Conservation (phyloP, 1,140 invertebrate genomes). For the Drosophila takahashii region DNA sequence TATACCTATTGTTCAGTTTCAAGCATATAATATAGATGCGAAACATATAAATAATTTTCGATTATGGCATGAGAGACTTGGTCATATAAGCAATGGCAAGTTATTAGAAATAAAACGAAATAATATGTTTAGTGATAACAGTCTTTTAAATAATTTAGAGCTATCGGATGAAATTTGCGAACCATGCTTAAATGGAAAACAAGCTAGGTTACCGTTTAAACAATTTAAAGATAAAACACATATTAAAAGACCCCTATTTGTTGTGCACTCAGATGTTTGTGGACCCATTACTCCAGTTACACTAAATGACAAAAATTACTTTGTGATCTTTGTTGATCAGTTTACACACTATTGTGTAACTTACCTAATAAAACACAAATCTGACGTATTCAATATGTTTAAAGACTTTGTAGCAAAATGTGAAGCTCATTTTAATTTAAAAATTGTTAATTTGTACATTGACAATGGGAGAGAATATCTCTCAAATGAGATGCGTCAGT, state of each 20-base stretch:
- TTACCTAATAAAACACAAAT: neutral
- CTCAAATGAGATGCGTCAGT: conserved; percentile 6
- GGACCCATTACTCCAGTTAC: too few relatives aligned
- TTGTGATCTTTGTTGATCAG: too few relatives aligned
- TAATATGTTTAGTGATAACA: neutral
- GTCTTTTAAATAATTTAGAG: conserved; percentile 6
- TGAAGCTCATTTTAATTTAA: conserved; percentile 3
- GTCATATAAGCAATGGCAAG: conserved; percentile 1
- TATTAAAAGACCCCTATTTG: too few relatives aligned
- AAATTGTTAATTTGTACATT: neutral
- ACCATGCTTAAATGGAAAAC: conserved; percentile 24
- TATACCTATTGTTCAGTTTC: conserved; percentile 6
- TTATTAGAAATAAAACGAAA: conserved; percentile 1
- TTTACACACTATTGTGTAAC: too few relatives aligned
- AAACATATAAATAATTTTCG: conserved; percentile 4
- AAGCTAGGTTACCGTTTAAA: conserved; percentile 25
- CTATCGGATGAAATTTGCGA: conserved; percentile 1
- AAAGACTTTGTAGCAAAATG: conserved; percentile 13
- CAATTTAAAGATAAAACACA: too few relatives aligned
- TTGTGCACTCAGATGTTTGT: too few relatives aligned
- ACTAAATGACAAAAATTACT: too few relatives aligned
- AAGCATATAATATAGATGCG: neutral
- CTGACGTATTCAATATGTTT: conserved; percentile 21
- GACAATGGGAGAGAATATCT: neutral
- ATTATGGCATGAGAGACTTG: conserved; percentile 3